These are phyloP conservation scores for Chelmon rostratus DNA, from an alignment of 2,797 vertebrate genomes.

Conservation along the genomic window DNA sequence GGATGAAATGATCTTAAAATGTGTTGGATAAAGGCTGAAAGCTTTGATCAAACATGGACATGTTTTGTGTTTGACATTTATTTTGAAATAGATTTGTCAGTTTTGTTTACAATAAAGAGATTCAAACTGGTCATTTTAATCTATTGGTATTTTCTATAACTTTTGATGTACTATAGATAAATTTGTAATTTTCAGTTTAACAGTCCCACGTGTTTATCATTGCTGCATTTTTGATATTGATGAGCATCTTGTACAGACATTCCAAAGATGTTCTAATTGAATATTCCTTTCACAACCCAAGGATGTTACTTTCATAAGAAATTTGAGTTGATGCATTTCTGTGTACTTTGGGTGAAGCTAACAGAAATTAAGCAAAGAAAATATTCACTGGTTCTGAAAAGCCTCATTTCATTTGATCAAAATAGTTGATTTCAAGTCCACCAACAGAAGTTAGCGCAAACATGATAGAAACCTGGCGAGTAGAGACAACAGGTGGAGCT, in stretches of 20 bases:
- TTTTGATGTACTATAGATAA: conserved; percentile 39
- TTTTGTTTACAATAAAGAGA: conserved; percentile 42
- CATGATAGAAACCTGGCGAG: neutral
- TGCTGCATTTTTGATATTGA: conserved; percentile 41
- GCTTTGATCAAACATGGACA: conserved; percentile 17
- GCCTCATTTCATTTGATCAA: neutral
- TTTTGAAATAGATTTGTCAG: conserved; percentile 37
- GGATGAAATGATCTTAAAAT: conserved; percentile 19
- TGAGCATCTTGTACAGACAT: conserved; percentile 50
- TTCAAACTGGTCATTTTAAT: conserved; percentile 47
- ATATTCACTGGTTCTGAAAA: neutral
- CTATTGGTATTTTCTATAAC: conserved; percentile 51
- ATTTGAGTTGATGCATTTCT: conserved; percentile 46
- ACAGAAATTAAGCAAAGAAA: neutral
- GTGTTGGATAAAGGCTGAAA: conserved; percentile 12
- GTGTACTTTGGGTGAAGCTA: neutral
- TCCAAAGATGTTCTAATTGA: conserved; percentile 38
- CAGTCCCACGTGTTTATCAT: conserved; percentile 26
- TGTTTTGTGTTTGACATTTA: conserved; percentile 32
- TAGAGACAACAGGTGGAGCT: too few relatives aligned
- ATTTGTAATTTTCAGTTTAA: conserved; percentile 56
- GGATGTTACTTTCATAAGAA: conserved; percentile 49
- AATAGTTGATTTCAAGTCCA: neutral
- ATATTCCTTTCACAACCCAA: conserved; percentile 50
- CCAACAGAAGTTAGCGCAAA: neutral